Base-by-base conservation (phyloP, 2,888 invertebrate genomes). In the Tipula confusa region DNA sequence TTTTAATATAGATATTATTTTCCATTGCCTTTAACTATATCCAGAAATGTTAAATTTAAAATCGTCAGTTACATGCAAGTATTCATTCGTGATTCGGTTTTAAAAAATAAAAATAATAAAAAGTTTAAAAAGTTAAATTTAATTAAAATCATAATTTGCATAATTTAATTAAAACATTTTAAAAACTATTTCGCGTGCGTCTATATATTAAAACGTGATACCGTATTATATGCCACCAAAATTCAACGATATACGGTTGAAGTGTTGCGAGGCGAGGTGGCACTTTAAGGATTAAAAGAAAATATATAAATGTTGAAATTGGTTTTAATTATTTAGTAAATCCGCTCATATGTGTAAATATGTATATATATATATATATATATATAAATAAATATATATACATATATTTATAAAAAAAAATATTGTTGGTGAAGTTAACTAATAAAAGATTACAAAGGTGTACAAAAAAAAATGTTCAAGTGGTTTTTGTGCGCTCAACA, bases 41-140 rank as follows among this genome's bases (percentile, higher is more conserved):
- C 80, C 80, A 80, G 80, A 80, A 64, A 80, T 80, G 80, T 80
- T 80, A 80, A 80, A 80, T 29, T 80, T 80, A 29, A 80, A 80
- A 80, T 80, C 80, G 80, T 80, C 80, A 80, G 80, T 80, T 80
- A 80, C 80, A 80, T 80, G 80, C 80, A 80, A 80, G 80, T 80
- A 29, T 80, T 80, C 80, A 80, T 80, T 80, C 80, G 80, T 80
- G 80, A 80, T 80, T 80, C 80, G 29, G 29, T 80, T 80, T 29
- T 28, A 28, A 2, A 79, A 79, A 24, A 31, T n/a, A n/a, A n/a
- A n/a, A n/a, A n/a, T n/a, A n/a, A 80, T 24, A 9, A 24, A 64
- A 15, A 15, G 24, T 64, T 64, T 33, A 24, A 43, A 43, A 4
- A 64, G 24, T 24, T 24, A 24, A 64, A 64, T 24, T 24, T 64